Percentiles rank a stretch among this genome's conserved stretches.
Evolutionary conservation across 2,888 invertebrate species (phyloP).

Genomic region (Gastracanthus pulcherrimus): DNA sequence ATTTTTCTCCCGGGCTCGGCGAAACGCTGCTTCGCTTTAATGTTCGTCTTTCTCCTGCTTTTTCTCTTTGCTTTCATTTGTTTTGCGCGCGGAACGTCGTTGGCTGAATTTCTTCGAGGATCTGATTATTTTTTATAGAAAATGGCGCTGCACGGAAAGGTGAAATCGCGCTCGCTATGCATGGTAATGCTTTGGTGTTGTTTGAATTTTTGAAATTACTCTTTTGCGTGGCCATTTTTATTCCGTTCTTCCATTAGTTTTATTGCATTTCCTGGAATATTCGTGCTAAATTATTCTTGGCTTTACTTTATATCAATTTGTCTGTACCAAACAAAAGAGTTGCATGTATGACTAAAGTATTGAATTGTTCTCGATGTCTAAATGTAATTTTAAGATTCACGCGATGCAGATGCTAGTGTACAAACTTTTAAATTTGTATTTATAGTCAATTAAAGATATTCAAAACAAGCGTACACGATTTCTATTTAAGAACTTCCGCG

Average conservation of each 20-base stretch:
- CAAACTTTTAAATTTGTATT: conserved; percentile 30
- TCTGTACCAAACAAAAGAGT: not conserved
- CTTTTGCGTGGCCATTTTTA: not conserved
- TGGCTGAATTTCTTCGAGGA: conserved; percentile 14
- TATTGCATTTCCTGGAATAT: not conserved
- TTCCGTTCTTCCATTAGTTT: not conserved
- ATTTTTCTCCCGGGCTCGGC: conserved; percentile 8
- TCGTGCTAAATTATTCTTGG: not conserved
- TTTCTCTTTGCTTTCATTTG: not conserved
- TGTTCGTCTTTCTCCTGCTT: not conserved
- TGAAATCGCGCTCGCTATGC: not conserved
- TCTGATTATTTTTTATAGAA: conserved; percentile 13
- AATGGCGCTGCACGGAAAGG: not conserved
- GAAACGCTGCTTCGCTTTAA: not conserved
- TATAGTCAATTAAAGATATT: conserved; percentile 5
- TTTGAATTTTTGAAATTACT: conserved; percentile 17
- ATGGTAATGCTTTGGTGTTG: not conserved
- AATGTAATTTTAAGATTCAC: not conserved
- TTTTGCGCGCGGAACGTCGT: not conserved
- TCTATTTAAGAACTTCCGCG: not conserved
- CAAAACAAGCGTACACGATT: not conserved
- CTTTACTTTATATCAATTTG: not conserved
- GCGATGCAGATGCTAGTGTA: too few relatives aligned
- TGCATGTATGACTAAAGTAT: not conserved
- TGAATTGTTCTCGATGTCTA: too few relatives aligned